A percentile compares a stretch with the other conserved stretches of the same genome.
Conservation (phyloP, 2,888 invertebrate genomes). For the Luperina testacea region DNA sequence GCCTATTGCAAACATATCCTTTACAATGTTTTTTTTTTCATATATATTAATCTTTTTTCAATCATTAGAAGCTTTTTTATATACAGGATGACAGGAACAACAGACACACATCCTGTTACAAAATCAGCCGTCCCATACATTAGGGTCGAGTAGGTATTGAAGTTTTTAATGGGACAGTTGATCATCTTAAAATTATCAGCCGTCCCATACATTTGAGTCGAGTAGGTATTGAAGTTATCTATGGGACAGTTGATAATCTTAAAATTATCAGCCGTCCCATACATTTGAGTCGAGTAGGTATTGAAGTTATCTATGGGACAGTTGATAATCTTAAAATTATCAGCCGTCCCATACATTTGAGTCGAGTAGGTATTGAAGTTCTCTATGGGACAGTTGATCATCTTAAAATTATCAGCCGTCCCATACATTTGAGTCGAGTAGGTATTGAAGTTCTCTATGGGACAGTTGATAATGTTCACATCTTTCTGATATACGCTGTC, state of each 20-base stretch:
- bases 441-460: background rate
- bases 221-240: background rate
- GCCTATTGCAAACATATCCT: background rate
- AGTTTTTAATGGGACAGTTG: background rate
- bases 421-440: background rate
- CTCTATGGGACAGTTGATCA: background rate
- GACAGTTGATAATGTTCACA: background rate
- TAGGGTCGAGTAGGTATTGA: background rate
- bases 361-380: background rate
- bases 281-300: rapidly evolving
- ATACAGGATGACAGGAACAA: no score
- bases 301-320: background rate
- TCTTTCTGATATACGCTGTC: background rate
- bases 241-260: background rate
- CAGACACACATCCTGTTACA: no score
- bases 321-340: background rate
- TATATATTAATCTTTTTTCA: background rate
- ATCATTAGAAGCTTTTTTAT: background rate
- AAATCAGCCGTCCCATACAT: no score
- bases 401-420: background rate
- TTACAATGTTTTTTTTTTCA: background rate
- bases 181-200: background rate
- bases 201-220: background rate
- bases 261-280: background rate
- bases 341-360: background rate